A percentile compares a stretch with the other conserved stretches of the same genome.
Evolutionary conservation across 2,888 invertebrate species (phyloP).

Genomic region (Amblyjoppa fuscipennis): DNA sequence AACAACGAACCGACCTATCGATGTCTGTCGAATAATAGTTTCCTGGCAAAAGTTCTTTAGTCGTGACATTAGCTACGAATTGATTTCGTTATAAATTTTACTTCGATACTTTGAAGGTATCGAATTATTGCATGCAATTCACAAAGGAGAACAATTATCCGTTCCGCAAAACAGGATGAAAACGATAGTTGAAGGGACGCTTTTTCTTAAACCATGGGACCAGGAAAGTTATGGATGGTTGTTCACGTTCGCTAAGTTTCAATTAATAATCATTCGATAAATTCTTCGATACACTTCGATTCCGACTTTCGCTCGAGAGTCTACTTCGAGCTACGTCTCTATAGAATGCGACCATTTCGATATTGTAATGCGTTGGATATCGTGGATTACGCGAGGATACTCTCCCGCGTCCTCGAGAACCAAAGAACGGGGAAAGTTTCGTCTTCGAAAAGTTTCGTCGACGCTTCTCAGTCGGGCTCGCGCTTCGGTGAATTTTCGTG

Average conservation of each 20-base stretch:
- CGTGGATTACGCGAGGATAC: constrained; percentile 21
- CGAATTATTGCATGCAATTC: not conserved
- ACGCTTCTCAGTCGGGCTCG: constrained; percentile 11
- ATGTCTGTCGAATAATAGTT: not conserved
- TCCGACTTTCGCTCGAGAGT: not conserved
- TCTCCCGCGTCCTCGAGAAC: not conserved
- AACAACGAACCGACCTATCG: constrained; percentile 7
- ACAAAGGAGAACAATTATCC: not conserved
- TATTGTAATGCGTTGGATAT: constrained; percentile 26
- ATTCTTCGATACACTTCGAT: not conserved
- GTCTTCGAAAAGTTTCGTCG: constrained; percentile 12
- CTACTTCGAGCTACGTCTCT: not conserved
- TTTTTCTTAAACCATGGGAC: not conserved
- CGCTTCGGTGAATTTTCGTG: constrained; percentile 18
- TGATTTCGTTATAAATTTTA: not conserved
- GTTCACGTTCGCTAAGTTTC: constrained; percentile 11
- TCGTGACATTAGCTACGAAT: not conserved
- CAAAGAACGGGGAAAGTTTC: not conserved
- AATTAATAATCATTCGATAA: constrained; percentile 17
- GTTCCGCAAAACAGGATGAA: not conserved
- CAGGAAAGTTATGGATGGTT: not conserved
- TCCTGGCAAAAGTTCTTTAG: not conserved
- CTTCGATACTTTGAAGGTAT: not conserved
- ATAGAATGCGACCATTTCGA: constrained; percentile 3
- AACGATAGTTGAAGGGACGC: not conserved